Evolutionary conservation across 2,113 vertebrate genomes (phyloP), one percentile per base, ranked within the genome.

Genomic region (Misgurnus anguillicaudatus): DNA sequence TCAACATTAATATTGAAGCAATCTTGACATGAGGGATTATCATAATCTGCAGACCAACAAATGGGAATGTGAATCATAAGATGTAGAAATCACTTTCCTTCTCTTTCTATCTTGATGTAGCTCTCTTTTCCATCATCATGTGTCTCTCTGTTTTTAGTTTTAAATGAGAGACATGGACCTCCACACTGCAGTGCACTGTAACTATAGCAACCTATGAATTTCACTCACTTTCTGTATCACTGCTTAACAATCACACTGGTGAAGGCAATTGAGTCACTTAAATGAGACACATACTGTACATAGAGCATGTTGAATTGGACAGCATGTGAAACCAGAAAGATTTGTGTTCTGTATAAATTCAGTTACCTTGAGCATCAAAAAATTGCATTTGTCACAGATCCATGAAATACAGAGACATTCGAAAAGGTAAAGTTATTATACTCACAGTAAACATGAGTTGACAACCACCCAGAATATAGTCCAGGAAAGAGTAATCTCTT

Each of bases 361-460:
- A 17, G 62, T 62, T 75, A 73, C 55, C 2, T 21, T 60, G 3
- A 42, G 13, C 31, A 9, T n/a, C 41, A 38, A 71, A 57, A 55
- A 19, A 62, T 31, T 31, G 24, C 24, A 31, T 31, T 31, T 31
- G 24, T 31, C 45, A 36, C 73, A 51, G 17, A 48, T 17, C 9
- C 53, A 8, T 19, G 6, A 47, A 75, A 45, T 36, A 13, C n/a
- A 75, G 39, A 77, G 8, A 10, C 10, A 66, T 55, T 64, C 19
- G 17, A 47, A 61, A 11, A 6, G 45, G 38, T 61, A 55, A n/a
- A 39, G 42, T 75, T 48, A 36, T 74, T 0, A 24, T 82, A 87
- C 96, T 98, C 90, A 99, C 98, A 0, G 98, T 99, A 85, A 99
- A 99, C 96, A 98, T 97, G 82, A 99, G 92, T 75, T 99, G 98